Percentiles rank a stretch among this genome's conserved stretches.
These are phyloP conservation scores for Rhaphigaster nebulosa DNA, from an alignment of 2,888 invertebrate species.

Conservation along the genomic window DNA sequence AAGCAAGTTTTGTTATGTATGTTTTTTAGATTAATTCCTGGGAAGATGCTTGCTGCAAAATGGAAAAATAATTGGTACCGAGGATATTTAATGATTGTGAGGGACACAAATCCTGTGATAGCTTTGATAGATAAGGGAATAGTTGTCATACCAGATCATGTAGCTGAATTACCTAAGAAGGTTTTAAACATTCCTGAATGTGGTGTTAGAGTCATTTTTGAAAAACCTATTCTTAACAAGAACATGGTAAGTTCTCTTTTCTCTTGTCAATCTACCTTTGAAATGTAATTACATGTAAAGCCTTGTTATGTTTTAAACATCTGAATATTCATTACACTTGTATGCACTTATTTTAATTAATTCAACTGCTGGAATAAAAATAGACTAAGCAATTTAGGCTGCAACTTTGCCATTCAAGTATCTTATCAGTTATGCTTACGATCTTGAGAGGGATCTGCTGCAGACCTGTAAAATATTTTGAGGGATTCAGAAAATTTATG, in stretches of 20 bases:
- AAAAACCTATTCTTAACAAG: slow-evolving; percentile 41
- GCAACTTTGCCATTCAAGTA: too few relatives aligned
- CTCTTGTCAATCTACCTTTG: not conserved
- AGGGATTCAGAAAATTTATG: too few relatives aligned
- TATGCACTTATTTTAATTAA: too few relatives aligned
- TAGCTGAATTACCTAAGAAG: slow-evolving; percentile 55
- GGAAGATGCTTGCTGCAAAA: slow-evolving; percentile 55
- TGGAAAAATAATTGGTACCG: slow-evolving; percentile 54
- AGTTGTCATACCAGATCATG: slow-evolving; percentile 49
- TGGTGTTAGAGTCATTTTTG: slow-evolving; percentile 58
- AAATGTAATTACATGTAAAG: not conserved
- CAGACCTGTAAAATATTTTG: too few relatives aligned
- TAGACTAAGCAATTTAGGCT: too few relatives aligned
- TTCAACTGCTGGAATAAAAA: too few relatives aligned
- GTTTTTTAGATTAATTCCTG: slow-evolving; percentile 20
- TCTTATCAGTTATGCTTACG: too few relatives aligned
- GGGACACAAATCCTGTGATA: slow-evolving; percentile 30
- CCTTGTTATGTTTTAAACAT: too few relatives aligned
- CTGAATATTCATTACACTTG: too few relatives aligned
- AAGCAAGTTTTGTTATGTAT: not conserved
- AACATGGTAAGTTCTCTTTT: slow-evolving; percentile 49
- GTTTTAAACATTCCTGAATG: slow-evolving; percentile 53
- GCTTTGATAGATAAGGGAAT: slow-evolving; percentile 60
- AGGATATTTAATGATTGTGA: slow-evolving; percentile 59
- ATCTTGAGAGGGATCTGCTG: too few relatives aligned